Conservation (phyloP, 2,113 vertebrate species). For the Solenodon paradoxus region DNA sequence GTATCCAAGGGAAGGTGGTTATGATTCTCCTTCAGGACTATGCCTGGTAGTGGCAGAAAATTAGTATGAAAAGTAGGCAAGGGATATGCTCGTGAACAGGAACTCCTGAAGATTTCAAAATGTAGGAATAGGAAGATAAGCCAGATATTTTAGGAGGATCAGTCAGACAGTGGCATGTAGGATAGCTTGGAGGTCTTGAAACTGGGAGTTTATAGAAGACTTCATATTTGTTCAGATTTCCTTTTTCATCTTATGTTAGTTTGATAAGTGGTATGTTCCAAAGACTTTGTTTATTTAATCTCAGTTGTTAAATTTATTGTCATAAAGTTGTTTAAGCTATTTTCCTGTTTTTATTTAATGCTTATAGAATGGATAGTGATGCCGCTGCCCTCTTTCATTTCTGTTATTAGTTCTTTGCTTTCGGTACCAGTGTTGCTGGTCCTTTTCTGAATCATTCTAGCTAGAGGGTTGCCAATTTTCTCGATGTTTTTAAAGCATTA, state of each 20-base stretch:
- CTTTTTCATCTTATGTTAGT: background rate
- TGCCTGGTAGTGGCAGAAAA: background rate
- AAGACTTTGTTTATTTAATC: background rate
- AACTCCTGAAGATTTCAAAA: background rate
- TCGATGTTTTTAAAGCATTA: background rate
- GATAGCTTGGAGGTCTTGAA: background rate
- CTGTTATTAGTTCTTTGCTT: background rate
- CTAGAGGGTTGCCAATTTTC: background rate
- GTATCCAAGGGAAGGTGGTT: background rate
- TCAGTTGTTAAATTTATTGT: background rate
- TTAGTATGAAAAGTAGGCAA: background rate
- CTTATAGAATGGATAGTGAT: background rate
- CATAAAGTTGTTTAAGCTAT: background rate
- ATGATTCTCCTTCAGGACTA: background rate
- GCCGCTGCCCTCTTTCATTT: background rate
- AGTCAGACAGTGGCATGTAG: background rate
- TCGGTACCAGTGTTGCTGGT: background rate
- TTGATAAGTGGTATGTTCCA: slow-evolving; percentile 30
- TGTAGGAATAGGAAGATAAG: background rate
- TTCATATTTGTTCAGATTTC: background rate
- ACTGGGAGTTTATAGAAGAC: background rate
- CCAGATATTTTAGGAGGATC: background rate
- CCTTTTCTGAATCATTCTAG: background rate
- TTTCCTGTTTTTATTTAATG: background rate
- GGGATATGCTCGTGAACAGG: background rate